Evolutionary conservation across 2,888 invertebrate genomes (phyloP).

Genomic region (Hemithea aestivaria): DNA sequence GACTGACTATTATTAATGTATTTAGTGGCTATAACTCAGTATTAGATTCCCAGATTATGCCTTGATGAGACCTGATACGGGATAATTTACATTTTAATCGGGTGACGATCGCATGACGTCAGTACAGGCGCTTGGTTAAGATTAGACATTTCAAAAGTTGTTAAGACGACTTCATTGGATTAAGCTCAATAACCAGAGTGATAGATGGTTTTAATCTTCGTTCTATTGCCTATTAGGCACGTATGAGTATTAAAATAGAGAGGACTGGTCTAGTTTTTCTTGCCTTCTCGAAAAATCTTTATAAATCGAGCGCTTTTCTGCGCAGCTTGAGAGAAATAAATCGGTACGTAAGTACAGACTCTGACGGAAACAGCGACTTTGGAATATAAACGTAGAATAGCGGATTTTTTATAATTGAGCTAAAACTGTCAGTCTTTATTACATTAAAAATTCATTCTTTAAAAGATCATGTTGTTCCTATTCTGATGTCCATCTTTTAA

Average conservation of each 20-base stretch:
- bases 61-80: conserved; percentile 52
- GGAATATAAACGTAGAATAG: no score
- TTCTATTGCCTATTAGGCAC: conserved; percentile 21
- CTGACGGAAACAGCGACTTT: no score
- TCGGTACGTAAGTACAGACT: no score
- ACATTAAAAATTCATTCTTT: no score
- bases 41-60: conserved; percentile 54
- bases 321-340: no score
- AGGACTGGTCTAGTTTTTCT: no score
- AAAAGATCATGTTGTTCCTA: no score
- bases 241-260: neutral
- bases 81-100: conserved; percentile 61
- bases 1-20: conserved; percentile 44
- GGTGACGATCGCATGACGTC: conserved; percentile 40
- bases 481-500: no score
- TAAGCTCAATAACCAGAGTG: conserved; percentile 25
- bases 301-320: no score
- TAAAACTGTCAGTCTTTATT: no score
- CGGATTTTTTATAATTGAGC: no score
- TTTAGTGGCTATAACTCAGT: conserved; percentile 54
- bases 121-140: conserved; percentile 15
- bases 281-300: no score
- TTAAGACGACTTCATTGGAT: conserved; percentile 6
- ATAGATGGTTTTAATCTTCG: conserved; percentile 23
- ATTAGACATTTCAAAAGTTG: conserved; percentile 10